A percentile compares a stretch with the other conserved stretches of the same genome.
These are phyloP conservation scores for Bombyx mori DNA, from an alignment of 1,140 invertebrate genomes.

Conservation along the genomic window DNA sequence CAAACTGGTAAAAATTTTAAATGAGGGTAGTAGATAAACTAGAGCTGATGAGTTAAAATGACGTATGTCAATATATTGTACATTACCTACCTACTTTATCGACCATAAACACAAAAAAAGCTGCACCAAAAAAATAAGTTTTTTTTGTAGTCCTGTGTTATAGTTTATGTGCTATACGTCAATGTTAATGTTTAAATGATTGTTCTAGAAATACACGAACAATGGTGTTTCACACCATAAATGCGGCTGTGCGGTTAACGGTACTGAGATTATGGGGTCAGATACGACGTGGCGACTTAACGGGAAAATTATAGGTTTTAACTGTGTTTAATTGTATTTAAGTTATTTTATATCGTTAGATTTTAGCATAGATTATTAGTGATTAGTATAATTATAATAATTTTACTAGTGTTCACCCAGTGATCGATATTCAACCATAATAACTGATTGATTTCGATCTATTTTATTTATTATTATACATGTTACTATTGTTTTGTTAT, in stretches of 20 bases:
- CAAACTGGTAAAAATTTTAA: neutral
- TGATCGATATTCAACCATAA: no score
- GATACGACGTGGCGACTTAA: slow-evolving; percentile 6
- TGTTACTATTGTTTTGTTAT: no score
- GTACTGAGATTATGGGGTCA: slow-evolving; percentile 21
- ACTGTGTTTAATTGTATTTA: no score
- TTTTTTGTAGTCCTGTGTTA: no score
- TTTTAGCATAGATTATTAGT: no score
- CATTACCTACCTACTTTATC: neutral
- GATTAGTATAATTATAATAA: no score
- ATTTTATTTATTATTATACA: no score
- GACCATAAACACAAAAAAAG: neutral
- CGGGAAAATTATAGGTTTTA: no score
- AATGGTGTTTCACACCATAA: slow-evolving; percentile 26
- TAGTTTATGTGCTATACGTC: no score
- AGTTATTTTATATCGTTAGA: no score
- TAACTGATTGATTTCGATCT: no score
- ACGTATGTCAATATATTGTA: neutral
- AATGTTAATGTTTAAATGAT: neutral
- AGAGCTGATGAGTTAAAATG: neutral
- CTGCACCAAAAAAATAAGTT: neutral
- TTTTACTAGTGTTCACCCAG: no score
- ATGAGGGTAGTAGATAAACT: neutral
- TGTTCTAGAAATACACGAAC: slow-evolving; percentile 10
- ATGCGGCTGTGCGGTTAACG: slow-evolving; percentile 27